Conservation (phyloP, 1,140 invertebrate genomes). For the Bradysia coprophila region DNA sequence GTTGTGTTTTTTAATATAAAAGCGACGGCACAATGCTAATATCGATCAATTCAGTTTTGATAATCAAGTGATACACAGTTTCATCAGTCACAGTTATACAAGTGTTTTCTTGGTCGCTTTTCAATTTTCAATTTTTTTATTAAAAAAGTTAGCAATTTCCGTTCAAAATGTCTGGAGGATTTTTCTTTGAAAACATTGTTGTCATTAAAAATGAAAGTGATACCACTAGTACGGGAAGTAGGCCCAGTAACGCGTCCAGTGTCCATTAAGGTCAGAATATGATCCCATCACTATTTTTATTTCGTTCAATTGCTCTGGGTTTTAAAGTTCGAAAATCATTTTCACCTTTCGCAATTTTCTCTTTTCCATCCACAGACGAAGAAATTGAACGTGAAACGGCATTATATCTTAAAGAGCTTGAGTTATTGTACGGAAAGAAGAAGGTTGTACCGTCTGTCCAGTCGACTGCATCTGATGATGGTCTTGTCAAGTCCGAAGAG, state of each 20-base stretch:
- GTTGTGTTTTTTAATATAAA: too few species aligned
- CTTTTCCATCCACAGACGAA: constrained; percentile 13
- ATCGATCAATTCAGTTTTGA: too few species aligned
- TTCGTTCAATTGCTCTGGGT: background rate
- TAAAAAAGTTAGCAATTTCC: background rate
- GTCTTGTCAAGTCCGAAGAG: background rate
- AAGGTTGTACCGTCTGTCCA: background rate
- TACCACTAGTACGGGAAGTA: background rate
- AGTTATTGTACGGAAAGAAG: constrained; percentile 4
- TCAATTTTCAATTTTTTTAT: background rate
- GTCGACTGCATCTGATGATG: too few species aligned
- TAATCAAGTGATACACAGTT: too few species aligned
- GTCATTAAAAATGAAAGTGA: background rate
- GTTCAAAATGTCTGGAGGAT: background rate
- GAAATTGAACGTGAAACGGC: constrained; percentile 6
- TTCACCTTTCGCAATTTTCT: background rate
- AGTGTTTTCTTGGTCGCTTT: too few species aligned
- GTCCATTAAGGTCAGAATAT: too few species aligned
- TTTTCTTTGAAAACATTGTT: background rate
- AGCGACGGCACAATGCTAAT: too few species aligned
- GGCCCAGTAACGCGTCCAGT: too few species aligned
- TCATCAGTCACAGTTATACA: too few species aligned
- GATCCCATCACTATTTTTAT: background rate
- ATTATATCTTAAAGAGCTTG: constrained; percentile 3
- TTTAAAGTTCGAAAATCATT: background rate